Conservation (phyloP, 2,888 invertebrate species). For the Corbicula japonica region DNA sequence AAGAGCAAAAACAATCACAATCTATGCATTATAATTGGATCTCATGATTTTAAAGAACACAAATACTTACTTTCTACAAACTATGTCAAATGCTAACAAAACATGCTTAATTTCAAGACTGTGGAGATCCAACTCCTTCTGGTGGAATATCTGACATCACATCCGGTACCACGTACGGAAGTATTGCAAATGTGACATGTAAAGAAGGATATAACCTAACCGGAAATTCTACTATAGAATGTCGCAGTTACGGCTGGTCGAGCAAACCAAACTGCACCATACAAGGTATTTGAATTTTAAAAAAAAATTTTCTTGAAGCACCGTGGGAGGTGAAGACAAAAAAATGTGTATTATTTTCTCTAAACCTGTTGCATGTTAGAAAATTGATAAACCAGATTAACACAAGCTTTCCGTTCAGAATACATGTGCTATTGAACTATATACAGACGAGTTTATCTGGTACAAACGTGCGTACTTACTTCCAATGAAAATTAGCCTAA, state of each 20-base stretch:
- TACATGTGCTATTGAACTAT: background rate
- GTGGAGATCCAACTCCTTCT: slow-evolving; percentile 24
- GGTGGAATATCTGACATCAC: background rate
- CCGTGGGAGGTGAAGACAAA: too few species aligned
- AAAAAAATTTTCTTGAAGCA: background rate
- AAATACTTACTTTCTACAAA: too few species aligned
- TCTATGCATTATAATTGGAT: too few species aligned
- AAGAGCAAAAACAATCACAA: too few species aligned
- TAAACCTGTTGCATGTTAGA: background rate
- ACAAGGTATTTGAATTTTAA: slow-evolving; percentile 5
- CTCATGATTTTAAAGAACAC: too few species aligned
- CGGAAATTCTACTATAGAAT: background rate
- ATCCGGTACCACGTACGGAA: slow-evolving; percentile 15
- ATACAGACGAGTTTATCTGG: background rate
- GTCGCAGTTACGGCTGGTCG: slow-evolving; percentile 14
- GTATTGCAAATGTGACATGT: slow-evolving; percentile 26
- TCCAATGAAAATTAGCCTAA: too few species aligned
- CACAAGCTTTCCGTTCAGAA: too few species aligned
- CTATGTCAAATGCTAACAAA: too few species aligned
- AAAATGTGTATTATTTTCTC: background rate
- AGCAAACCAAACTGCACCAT: slow-evolving; percentile 8
- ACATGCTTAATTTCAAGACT: slow-evolving; percentile 42
- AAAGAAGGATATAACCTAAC: slow-evolving; percentile 24
- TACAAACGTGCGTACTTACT: background rate
- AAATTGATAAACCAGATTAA: too few species aligned